phyloP scores from a whole-genome alignment of 1,140 invertebrate genomes.

The Thaumatotibia leucotreta region DNA sequence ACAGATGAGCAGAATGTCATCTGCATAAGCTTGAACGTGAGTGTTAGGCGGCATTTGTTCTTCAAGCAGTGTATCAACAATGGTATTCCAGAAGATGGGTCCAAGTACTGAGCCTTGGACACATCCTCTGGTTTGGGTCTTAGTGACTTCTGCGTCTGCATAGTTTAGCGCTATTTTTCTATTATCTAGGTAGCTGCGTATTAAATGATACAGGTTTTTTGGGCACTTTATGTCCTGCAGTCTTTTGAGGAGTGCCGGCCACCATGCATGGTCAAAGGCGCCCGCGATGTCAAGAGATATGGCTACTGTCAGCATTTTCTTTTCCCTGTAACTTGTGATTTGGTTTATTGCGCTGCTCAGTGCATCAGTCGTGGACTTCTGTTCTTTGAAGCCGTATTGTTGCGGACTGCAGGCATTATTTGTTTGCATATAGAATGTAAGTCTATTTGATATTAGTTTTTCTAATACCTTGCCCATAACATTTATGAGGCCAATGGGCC shows the following conservation, averaged over 20 bases:
- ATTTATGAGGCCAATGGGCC: constrained; percentile 18
- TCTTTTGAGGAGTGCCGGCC: constrained; percentile 21
- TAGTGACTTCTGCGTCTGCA: not conserved
- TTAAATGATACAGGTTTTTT: too few species aligned
- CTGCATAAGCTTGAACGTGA: constrained; percentile 28
- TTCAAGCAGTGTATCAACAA: constrained; percentile 21
- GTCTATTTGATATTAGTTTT: constrained; percentile 20
- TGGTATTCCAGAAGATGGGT: constrained; percentile 29
- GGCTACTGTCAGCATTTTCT: not conserved
- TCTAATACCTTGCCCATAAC: constrained; percentile 31
- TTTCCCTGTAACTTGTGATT: not conserved
- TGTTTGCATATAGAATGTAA: not conserved
- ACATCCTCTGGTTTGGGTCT: too few species aligned
- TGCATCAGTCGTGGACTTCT: constrained; percentile 19
- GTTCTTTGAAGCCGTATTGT: constrained; percentile 30
- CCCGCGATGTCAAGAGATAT: constrained; percentile 31
- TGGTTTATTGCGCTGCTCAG: constrained; percentile 15
- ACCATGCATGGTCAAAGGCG: constrained; percentile 34
- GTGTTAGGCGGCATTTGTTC: constrained; percentile 9
- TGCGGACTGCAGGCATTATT: not conserved
- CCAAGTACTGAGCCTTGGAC: constrained; percentile 32
- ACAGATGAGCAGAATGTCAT: constrained; percentile 24
- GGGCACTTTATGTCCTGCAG: too few species aligned
- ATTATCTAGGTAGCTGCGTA: too few species aligned
- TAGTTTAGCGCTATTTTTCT: constrained; percentile 5